phyloP scores from a whole-genome alignment of 1,140 invertebrate species.

The Micrasema longulum region DNA sequence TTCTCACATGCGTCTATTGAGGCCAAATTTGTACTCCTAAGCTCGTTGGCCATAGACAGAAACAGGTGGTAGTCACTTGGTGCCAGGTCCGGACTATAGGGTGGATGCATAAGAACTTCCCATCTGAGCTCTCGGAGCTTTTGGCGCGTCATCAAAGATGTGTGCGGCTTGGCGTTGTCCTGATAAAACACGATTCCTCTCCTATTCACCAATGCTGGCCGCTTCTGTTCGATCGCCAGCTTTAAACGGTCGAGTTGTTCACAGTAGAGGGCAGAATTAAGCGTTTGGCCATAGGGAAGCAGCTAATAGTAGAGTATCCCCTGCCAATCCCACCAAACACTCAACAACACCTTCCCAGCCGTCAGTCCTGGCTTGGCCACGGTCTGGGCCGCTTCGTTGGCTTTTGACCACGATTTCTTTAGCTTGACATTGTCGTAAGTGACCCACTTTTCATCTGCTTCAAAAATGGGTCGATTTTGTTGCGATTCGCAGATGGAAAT shows the following conservation, averaged over 20 bases:
- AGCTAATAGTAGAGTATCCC: too few relatives aligned
- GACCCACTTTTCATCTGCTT: too few relatives aligned
- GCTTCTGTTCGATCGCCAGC: slow-evolving; percentile 1
- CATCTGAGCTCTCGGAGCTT: slow-evolving; percentile 8
- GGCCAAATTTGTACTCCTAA: slow-evolving; percentile 2
- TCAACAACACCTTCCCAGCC: too few relatives aligned
- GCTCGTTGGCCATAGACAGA: not conserved
- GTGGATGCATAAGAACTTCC: slow-evolving; percentile 1
- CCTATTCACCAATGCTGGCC: slow-evolving; percentile 1
- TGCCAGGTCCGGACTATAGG: slow-evolving; percentile 8
- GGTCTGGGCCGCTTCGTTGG: not conserved
- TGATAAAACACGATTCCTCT: slow-evolving; percentile 2
- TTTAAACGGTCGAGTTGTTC: too few relatives aligned
- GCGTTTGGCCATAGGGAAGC: too few relatives aligned
- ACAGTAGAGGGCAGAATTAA: too few relatives aligned
- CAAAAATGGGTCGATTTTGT: too few relatives aligned
- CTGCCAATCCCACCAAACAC: too few relatives aligned
- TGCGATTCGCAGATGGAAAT: too few relatives aligned
- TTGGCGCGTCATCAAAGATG: slow-evolving; percentile 8
- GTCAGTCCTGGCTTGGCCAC: slow-evolving; percentile 1
- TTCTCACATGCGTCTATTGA: slow-evolving; percentile 6
- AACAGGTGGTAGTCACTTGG: not conserved
- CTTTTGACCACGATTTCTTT: too few relatives aligned
- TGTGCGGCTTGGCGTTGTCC: too few relatives aligned
- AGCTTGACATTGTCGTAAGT: too few relatives aligned